phyloP scores from a whole-genome alignment of 2,888 invertebrate species.

The Nasonovia ribisnigri region DNA sequence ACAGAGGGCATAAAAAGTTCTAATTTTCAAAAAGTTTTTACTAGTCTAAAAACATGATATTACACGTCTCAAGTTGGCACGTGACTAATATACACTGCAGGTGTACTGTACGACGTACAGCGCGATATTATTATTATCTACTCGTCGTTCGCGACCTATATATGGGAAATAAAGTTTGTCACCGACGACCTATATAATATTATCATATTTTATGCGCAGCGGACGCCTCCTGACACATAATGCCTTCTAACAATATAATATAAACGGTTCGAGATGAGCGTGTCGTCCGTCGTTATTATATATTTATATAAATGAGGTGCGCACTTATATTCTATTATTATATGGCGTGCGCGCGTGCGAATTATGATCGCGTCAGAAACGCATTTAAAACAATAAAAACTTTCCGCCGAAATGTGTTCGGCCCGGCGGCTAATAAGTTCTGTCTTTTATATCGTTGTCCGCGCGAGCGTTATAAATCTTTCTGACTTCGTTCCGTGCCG shows the following conservation, averaged over 20 bases:
- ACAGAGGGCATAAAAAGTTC: neutral
- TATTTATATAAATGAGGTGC: no score
- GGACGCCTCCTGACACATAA: neutral
- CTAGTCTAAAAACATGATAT: neutral
- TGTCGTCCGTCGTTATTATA: neutral
- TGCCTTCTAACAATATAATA: neutral
- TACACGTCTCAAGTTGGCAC: neutral
- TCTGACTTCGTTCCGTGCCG: constrained; percentile 23
- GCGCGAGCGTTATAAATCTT: constrained; percentile 48
- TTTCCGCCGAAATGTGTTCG: neutral
- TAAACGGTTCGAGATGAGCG: neutral
- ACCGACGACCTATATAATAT: neutral
- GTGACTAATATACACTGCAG: no score
- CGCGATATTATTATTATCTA: neutral
- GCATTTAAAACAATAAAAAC: constrained; percentile 53
- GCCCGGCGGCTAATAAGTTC: constrained; percentile 13
- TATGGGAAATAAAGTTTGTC: neutral
- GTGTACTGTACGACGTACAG: no score
- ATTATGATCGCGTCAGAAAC: constrained; percentile 40
- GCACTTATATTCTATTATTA: neutral
- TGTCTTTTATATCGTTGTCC: constrained; percentile 22
- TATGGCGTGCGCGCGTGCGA: constrained; percentile 4
- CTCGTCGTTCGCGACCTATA: neutral
- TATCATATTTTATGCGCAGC: no score
- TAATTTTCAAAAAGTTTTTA: neutral